phyloP scores from a whole-genome alignment of 2,888 invertebrate species.

The Spisula subtruncata region DNA sequence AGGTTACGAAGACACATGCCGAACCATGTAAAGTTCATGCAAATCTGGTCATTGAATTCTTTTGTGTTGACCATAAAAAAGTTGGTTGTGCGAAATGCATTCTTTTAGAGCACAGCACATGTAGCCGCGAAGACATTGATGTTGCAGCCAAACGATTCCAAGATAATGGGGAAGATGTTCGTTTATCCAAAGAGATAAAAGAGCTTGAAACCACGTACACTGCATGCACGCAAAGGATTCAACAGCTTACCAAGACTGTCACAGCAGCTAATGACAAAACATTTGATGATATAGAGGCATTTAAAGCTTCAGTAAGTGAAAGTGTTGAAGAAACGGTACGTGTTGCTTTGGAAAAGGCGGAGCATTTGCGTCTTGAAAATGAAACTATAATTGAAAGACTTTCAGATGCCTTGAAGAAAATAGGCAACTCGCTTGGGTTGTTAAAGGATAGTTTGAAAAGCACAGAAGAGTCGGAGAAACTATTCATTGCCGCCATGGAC shows the following conservation, averaged over 20 bases:
- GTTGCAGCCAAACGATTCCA: background rate
- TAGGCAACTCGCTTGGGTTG: background rate
- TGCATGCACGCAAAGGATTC: background rate
- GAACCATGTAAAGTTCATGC: background rate
- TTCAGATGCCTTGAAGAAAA: background rate
- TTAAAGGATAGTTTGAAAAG: background rate
- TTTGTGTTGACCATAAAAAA: background rate
- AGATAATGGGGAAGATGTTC: background rate
- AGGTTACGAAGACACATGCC: background rate
- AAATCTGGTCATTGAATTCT: background rate
- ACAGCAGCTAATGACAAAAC: background rate
- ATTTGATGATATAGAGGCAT: background rate
- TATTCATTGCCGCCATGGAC: background rate
- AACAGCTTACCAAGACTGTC: background rate
- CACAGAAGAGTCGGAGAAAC: background rate
- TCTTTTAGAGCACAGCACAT: background rate
- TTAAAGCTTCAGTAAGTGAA: background rate
- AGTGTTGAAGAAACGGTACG: background rate
- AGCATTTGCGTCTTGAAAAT: background rate
- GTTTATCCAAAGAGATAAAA: background rate
- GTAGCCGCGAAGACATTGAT: background rate
- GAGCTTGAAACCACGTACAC: background rate
- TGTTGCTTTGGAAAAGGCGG: background rate
- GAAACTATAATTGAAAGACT: background rate
- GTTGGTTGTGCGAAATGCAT: background rate